Base-by-base conservation (phyloP, 2,888 invertebrate genomes). In the Thymelicus sylvestris region DNA sequence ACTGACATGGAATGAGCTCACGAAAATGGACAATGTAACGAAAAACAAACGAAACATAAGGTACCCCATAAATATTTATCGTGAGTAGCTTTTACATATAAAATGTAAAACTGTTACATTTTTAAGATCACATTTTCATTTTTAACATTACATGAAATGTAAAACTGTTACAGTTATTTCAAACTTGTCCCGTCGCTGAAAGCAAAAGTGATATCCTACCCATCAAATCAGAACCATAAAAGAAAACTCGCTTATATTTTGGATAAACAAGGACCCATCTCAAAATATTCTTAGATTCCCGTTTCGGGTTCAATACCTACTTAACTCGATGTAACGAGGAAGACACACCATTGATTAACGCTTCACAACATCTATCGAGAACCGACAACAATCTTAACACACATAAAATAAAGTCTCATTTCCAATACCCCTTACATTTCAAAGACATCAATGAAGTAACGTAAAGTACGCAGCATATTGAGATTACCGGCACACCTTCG, bases 261-360 rank as follows among this genome's bases (percentile, higher is more conserved):
- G 80, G 78, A 83, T 84, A 90, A 90, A 92, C 87, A 92, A 78
- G 78, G 77, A 82, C 81, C 84, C 80, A 83, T 82, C 81, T 81
- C 79, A 79, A 82, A 82, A 81, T 73, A 79, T 91, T 91, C 90
- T 89, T 79, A 87, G 89, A 91, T 85, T 83, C 84, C 86, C 85
- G 84, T 55, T 24, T 24, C 55, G 55, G 55, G 24, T 24, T 55
- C 55, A 12, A 55, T 86, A 82, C 80, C 81, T 82, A 81, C 81
- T 78, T 78, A 77, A 77, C 76, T 74, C 74, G 77, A 83, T 80
- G 81, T 83, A 86, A 86, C 82, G 84, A 86, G 85, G 80, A 85
- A 84, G 87, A 87, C 87, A 84, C 82, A 83, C 87, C 79, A 80
- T 85, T 90, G 86, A 90, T 92, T 92, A 91, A 85, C 90, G 83